phyloP scores from a whole-genome alignment of 2,888 invertebrate species.

The Taphrorychus bicolor region DNA sequence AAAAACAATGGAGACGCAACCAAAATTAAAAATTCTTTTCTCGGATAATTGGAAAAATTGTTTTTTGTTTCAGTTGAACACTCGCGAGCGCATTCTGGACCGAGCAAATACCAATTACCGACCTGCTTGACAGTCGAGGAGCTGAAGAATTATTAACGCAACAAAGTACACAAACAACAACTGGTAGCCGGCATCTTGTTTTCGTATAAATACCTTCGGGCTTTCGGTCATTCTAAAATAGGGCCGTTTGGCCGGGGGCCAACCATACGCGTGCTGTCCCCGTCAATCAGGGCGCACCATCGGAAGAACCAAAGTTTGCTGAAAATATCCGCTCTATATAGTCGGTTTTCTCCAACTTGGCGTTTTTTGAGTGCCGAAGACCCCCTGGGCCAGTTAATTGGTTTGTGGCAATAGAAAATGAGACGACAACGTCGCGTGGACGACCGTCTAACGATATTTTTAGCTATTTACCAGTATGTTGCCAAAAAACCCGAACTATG shows the following conservation, averaged over 20 bases:
- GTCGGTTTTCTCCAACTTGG: too few relatives aligned
- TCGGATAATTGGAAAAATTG: too few relatives aligned
- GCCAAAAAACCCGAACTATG: conserved; percentile 58
- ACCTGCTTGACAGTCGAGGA: neutral
- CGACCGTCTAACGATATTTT: conserved; percentile 52
- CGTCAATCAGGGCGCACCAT: conserved; percentile 36
- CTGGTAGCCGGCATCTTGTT: conserved; percentile 12
- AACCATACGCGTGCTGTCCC: conserved; percentile 36
- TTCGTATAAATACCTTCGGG: conserved; percentile 31
- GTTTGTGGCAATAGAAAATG: too few relatives aligned
- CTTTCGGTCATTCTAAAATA: conserved; percentile 39
- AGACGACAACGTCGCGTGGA: conserved; percentile 22
- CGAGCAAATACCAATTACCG: conserved; percentile 3
- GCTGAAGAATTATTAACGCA: conserved; percentile 2
- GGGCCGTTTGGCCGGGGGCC: conserved; percentile 35
- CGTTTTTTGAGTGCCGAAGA: too few relatives aligned
- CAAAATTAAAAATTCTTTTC: too few relatives aligned
- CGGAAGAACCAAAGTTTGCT: neutral
- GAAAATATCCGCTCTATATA: neutral
- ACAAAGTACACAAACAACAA: conserved; percentile 25
- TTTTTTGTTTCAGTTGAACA: too few relatives aligned
- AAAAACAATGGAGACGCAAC: too few relatives aligned
- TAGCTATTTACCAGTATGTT: conserved; percentile 58
- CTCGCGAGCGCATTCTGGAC: too few relatives aligned
- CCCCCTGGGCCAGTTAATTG: too few relatives aligned